A percentile compares a stretch with the other conserved stretches of the same genome.
phyloP scores from a whole-genome alignment of 2,797 vertebrate genomes.

The Phaenicophaeus curvirostris region DNA sequence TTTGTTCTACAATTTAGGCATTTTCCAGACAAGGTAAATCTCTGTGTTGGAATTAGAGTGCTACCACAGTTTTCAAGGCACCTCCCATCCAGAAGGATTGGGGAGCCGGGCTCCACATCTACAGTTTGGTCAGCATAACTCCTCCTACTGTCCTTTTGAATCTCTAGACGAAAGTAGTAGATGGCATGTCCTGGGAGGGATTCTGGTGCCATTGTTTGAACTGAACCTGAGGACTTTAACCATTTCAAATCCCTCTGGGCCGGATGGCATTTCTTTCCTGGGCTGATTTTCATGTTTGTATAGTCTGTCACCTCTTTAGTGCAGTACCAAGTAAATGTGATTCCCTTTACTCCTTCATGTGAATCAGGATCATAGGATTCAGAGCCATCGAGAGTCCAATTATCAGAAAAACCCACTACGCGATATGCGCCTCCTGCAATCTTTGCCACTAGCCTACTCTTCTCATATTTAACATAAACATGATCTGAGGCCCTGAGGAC shows the following conservation, averaged over 20 bases:
- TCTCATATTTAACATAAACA: too few relatives aligned
- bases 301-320: slow-evolving; percentile 50
- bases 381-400: too few relatives aligned
- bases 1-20: slow-evolving; percentile 58
- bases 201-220: slow-evolving; percentile 35
- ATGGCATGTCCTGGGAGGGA: neutral
- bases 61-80: slow-evolving; percentile 75
- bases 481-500: too few relatives aligned
- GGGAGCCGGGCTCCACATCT: neutral
- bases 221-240: slow-evolving; percentile 12
- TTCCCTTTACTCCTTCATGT: too few relatives aligned
- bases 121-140: slow-evolving; percentile 47
- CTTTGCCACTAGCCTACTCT: too few relatives aligned
- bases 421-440: too few relatives aligned
- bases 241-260: slow-evolving; percentile 56
- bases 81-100: neutral
- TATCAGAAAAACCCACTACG: too few relatives aligned
- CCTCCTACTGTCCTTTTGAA: slow-evolving; percentile 33
- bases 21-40: slow-evolving; percentile 68
- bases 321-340: slow-evolving; percentile 40
- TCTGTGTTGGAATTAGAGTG: slow-evolving; percentile 49
- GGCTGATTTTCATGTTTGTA: neutral
- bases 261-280: slow-evolving; percentile 40
- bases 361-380: too few relatives aligned
- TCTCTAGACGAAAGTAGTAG: slow-evolving; percentile 70